These are phyloP conservation scores for Calameuta filiformis DNA, from an alignment of 2,888 invertebrate species.

Conservation along the genomic window DNA sequence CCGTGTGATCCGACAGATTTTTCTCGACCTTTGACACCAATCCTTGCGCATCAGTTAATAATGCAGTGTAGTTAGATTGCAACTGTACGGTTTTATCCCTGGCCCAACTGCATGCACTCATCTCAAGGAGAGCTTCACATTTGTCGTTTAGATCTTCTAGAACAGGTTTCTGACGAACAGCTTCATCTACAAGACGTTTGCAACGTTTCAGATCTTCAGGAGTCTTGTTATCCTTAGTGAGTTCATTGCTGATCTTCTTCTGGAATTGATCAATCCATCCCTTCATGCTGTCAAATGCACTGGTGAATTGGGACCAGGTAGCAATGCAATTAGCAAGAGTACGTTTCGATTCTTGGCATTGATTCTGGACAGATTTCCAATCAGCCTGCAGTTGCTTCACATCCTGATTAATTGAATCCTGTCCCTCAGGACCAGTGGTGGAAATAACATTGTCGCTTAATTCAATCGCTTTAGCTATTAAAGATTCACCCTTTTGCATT, in stretches of 20 bases:
- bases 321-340: slow-evolving; percentile 80
- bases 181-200: slow-evolving; percentile 80
- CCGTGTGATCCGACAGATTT: slow-evolving; percentile 90
- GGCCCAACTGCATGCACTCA: slow-evolving; percentile 85
- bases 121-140: slow-evolving; percentile 88
- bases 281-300: slow-evolving; percentile 78
- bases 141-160: slow-evolving; percentile 88
- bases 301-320: slow-evolving; percentile 85
- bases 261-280: slow-evolving; percentile 80
- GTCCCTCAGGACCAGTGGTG: slow-evolving; percentile 85
- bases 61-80: slow-evolving; percentile 83
- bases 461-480: slow-evolving; percentile 80
- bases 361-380: slow-evolving; percentile 83
- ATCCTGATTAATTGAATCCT: slow-evolving; percentile 84
- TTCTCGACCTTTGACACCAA: slow-evolving; percentile 89
- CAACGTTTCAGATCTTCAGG: slow-evolving; percentile 83
- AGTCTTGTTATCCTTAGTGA: slow-evolving; percentile 77
- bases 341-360: slow-evolving; percentile 81
- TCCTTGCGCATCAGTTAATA: slow-evolving; percentile 83
- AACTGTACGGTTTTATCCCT: slow-evolving; percentile 87
- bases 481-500: slow-evolving; percentile 77
- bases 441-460: slow-evolving; percentile 80
- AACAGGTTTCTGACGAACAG: slow-evolving; percentile 79
- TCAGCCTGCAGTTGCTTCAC: slow-evolving; percentile 83
- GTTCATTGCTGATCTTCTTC: slow-evolving; percentile 73